Evolutionary conservation across 2,113 vertebrate genomes (phyloP).

Genomic region (Shinisaurus crocodilurus): DNA sequence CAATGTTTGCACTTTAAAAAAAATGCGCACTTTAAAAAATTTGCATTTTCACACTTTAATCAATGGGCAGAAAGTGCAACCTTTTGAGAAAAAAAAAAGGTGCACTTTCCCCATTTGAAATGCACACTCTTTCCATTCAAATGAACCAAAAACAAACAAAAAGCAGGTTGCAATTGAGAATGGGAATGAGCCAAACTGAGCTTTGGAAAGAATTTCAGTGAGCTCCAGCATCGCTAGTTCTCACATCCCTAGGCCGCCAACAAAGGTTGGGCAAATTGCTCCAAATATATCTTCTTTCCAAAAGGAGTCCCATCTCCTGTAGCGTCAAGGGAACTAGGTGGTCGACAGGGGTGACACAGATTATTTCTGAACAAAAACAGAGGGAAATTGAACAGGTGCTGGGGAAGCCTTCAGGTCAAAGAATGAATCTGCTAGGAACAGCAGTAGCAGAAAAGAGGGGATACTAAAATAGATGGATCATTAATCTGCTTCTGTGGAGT

Average conservation of each 20-base stretch:
- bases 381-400: fast-evolving
- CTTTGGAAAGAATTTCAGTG: no score
- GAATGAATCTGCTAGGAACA: background rate
- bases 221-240: no score
- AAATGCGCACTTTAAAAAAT: no score
- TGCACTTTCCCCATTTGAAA: no score
- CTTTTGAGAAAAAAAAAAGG: no score
- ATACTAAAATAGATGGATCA: background rate
- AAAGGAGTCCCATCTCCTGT: background rate
- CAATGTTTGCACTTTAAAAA: no score
- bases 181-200: no score
- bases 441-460: fast-evolving
- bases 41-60: no score
- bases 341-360: slow-evolving; percentile 16
- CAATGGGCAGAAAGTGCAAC: no score
- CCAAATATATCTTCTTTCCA: background rate
- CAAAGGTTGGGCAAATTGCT: background rate
- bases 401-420: background rate
- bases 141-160: no score
- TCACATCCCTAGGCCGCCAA: background rate
- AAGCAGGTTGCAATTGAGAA: no score
- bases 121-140: no score
- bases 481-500: background rate
- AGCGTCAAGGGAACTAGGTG: background rate
- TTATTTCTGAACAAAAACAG: background rate